Percentiles rank a stretch among this genome's conserved stretches.
These are phyloP conservation scores for Alexandromys fortis DNA, from an alignment of 2,113 vertebrate species.

Conservation along the genomic window DNA sequence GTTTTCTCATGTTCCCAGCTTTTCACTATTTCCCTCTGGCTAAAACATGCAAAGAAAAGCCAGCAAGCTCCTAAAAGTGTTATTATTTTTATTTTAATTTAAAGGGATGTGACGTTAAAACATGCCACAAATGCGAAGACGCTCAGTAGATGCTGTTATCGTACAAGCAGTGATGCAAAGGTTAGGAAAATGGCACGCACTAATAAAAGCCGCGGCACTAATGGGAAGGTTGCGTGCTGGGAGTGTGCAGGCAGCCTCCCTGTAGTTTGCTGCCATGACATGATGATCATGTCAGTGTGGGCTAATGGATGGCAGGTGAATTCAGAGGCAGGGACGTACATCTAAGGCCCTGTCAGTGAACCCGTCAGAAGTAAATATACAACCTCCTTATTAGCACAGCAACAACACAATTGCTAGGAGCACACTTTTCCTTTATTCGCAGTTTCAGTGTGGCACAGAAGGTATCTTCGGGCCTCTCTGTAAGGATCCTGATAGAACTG, in stretches of 20 bases:
- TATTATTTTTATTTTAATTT: background rate
- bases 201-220: slow-evolving; percentile 66
- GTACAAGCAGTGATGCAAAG: slow-evolving; percentile 2
- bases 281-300: slow-evolving; percentile 66
- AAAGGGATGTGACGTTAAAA: slow-evolving; percentile 67
- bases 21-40: slow-evolving; percentile 72
- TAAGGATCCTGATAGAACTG: background rate
- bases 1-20: background rate
- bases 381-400: slow-evolving; percentile 49
- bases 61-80: background rate
- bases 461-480: background rate
- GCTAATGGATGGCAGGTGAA: slow-evolving; percentile 72
- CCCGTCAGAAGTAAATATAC: slow-evolving; percentile 71
- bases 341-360: slow-evolving; percentile 72
- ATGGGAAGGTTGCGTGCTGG: slow-evolving; percentile 53
- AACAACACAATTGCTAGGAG: slow-evolving; percentile 19
- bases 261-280: slow-evolving; percentile 62
- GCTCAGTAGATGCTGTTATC: background rate
- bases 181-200: slow-evolving; percentile 66
- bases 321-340: slow-evolving; percentile 65
- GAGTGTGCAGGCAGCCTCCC: slow-evolving; percentile 54
- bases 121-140: slow-evolving; percentile 57
- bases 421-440: background rate
- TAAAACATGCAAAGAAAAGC: slow-evolving; percentile 59
- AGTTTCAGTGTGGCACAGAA: background rate